These are phyloP conservation scores for Drosophila serrata DNA, from an alignment of 1,140 invertebrate genomes.

Conservation along the genomic window DNA sequence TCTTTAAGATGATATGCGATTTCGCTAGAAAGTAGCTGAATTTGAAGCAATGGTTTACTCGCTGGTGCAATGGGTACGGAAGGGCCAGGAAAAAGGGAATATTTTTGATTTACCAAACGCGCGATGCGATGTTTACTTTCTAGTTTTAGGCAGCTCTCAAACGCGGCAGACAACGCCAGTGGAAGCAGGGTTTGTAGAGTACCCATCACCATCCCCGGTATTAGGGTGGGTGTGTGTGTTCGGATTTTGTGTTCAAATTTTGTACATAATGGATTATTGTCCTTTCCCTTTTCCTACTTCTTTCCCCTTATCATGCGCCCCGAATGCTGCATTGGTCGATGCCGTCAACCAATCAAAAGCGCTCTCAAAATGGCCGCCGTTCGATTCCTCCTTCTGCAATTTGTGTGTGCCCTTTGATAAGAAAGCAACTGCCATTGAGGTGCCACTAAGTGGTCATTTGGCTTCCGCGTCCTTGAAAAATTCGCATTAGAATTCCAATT, in stretches of 20 bases:
- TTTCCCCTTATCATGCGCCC: slow-evolving; percentile 57
- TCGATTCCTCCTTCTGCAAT: slow-evolving; percentile 64
- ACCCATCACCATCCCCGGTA: slow-evolving; percentile 31
- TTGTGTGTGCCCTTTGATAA: slow-evolving; percentile 45
- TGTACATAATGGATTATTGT: slow-evolving; percentile 85
- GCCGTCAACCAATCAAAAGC: slow-evolving; percentile 85
- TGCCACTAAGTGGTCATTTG: slow-evolving; percentile 29
- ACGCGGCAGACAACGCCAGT: slow-evolving; percentile 68
- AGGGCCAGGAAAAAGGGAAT: slow-evolving; percentile 39
- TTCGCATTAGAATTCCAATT: slow-evolving; percentile 20
- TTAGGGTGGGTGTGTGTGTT: slow-evolving; percentile 30
- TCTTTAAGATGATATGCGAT: not conserved
- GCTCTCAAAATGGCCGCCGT: slow-evolving; percentile 84
- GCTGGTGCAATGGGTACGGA: slow-evolving; percentile 16
- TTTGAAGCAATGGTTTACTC: not conserved
- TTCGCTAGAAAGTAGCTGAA: not conserved
- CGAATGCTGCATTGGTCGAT: slow-evolving; percentile 85
- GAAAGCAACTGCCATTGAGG: slow-evolving; percentile 15
- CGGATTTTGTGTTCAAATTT: slow-evolving; percentile 80
- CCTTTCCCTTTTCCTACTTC: slow-evolving; percentile 76
- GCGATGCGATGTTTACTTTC: slow-evolving; percentile 50
- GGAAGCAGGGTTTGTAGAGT: slow-evolving; percentile 1
- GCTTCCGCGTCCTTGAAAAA: slow-evolving; percentile 22
- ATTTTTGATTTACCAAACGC: slow-evolving; percentile 62
- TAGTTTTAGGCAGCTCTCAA: slow-evolving; percentile 51